Base-by-base conservation (phyloP, 2,113 vertebrate species). In the Archilochus colubris region DNA sequence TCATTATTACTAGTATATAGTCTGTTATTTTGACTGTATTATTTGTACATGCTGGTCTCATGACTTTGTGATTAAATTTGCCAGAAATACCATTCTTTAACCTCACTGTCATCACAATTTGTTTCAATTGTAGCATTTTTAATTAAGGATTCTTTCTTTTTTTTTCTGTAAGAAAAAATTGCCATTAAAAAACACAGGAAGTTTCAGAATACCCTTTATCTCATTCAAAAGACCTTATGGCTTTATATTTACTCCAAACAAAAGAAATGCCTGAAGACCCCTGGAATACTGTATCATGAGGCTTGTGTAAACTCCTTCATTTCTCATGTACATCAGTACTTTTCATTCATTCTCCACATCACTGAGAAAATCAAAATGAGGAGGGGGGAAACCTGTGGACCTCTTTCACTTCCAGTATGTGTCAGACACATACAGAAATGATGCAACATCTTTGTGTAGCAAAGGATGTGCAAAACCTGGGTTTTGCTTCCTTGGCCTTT, bases 111-210 rank as follows among this genome's bases (percentile, higher is more conserved):
- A 94, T 74, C 36, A 81, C 50, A 72, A 82, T 38, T 88, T 8
- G 86, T 80, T 86, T 36, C 83, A 90, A 70, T 83, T 20, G 18
- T 57, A 48, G 14, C 14, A 51, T 75, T 93, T 90, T 93, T 67
- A 93, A 95, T 93, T 80, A 87, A 85, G 93, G 13, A 74, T n/a
- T 10, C 33, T 67, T 76, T 48, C 19, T 25, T 53, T 74, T 94
- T 95, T 88, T 50, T 88, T 55, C 59, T 40, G 23, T 53, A 48
- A 75, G 57, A 36, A 90, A 82, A 57, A 54, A 54, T 51, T 28
- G 48, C 9, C 23, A 72, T 74, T 83, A 94, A 72, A 13, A 25
- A 77, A 80, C 48, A 36, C 68, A 90, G 78, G 24, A 74, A 73
- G 63, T 69, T 91, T 89, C 90, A 89, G 63, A 38, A 74, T 28